Evolutionary conservation across 2,113 vertebrate genomes (phyloP).

Genomic region (Drymodes brunneopygia): DNA sequence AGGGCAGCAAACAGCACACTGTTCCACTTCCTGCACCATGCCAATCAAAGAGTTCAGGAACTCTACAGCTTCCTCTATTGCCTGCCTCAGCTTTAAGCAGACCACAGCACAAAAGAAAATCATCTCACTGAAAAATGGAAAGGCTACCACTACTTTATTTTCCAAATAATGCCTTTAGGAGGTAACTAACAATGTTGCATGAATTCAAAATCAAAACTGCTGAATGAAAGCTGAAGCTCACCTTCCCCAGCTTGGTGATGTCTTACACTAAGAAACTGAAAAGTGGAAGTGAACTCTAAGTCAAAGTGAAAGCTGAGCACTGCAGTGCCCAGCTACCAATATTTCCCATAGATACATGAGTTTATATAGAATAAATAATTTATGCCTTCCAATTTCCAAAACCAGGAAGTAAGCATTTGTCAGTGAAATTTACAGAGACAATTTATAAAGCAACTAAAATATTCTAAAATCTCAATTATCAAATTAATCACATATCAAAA

Average conservation of each 20-base stretch:
- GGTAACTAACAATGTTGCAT: neutral
- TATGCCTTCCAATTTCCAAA: neutral
- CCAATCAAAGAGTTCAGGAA: conserved; percentile 39
- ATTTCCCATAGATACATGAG: neutral
- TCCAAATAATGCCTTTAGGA: neutral
- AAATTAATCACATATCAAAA: neutral
- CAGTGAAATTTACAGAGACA: neutral
- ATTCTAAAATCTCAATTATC: neutral
- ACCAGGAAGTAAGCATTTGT: neutral
- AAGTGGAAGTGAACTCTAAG: neutral
- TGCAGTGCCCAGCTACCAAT: neutral
- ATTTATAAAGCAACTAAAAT: neutral
- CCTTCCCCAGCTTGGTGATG: neutral
- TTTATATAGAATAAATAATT: neutral
- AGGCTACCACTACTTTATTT: neutral
- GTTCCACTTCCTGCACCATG: conserved; percentile 38
- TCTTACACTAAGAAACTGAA: neutral
- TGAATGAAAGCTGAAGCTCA: neutral
- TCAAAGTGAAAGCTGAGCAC: neutral
- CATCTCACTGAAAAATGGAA: neutral
- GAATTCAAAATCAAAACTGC: neutral
- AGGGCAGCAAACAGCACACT: neutral
- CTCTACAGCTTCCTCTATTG: conserved; percentile 68
- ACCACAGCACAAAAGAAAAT: neutral
- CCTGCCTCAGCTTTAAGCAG: conserved; percentile 32